Evolutionary conservation across 2,888 invertebrate species (phyloP), one percentile per base, ranked within the genome.

Genomic region (Strigamia crassipes): DNA sequence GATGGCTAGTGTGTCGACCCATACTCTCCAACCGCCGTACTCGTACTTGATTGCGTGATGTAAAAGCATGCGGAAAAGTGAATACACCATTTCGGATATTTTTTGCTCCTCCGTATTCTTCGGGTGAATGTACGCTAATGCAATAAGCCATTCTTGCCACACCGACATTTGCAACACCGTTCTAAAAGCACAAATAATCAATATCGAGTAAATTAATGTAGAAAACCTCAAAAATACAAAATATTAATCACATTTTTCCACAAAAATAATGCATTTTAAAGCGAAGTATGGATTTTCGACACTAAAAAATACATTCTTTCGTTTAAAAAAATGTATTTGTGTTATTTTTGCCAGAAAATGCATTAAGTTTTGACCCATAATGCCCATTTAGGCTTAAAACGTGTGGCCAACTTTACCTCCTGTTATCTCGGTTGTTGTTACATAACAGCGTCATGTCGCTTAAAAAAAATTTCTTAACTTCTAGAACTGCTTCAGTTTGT

Each of bases 151-250:
- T 87, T 97, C 99, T 88, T 96, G 96, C 99, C 99, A 99, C 0
- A 99, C 99, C 0, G 99, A 99, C 99, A 99, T 99, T 90, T 99
- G 99, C 66, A 99, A 90, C 15, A 99, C 97, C 0, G 97, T 99
- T 84, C 90, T 88, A 84, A 61, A 61, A 38, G 10, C 38, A 38
- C 0, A 38, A 38, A 38, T 38, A 38, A 38, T 3, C 27, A 27
- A n/a, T n/a, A n/a, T n/a, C n/a, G n/a, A n/a, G n/a, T n/a, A n/a
- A n/a, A n/a, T n/a, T n/a, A n/a, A n/a, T n/a, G n/a, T n/a, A n/a
- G n/a, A n/a, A n/a, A n/a, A n/a, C n/a, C n/a, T n/a, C n/a, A n/a
- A n/a, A n/a, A n/a, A n/a, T n/a, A n/a, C n/a, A n/a, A n/a, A n/a
- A n/a, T n/a, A n/a, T n/a, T n/a, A n/a, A n/a, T n/a, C n/a, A n/a